Conservation (phyloP, 2,888 invertebrate genomes). For the Amblyjoppa fuscipennis region DNA sequence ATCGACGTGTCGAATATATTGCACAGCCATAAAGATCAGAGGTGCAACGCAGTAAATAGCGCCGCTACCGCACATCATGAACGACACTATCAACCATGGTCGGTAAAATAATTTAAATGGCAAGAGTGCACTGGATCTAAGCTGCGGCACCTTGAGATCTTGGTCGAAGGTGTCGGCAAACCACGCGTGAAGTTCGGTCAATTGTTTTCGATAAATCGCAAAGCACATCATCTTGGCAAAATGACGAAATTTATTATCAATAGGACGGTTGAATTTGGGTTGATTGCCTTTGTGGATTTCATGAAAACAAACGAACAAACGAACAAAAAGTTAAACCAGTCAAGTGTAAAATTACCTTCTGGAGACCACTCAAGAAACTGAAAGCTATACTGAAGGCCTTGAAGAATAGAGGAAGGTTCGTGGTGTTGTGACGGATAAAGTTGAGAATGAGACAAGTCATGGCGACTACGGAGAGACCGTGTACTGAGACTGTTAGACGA, state of each 20-base stretch:
- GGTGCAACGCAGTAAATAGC: constrained; percentile 26
- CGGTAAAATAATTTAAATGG: constrained; percentile 13
- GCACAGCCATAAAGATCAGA: constrained; percentile 40
- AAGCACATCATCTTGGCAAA: constrained; percentile 38
- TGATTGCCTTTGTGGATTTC: no score
- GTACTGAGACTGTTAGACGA: constrained; percentile 18
- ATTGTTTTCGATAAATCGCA: constrained; percentile 32
- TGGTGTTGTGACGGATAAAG: neutral
- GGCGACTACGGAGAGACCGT: neutral
- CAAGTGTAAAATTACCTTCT: neutral
- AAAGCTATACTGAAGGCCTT: neutral
- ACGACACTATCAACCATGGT: constrained; percentile 9
- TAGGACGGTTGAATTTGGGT: no score
- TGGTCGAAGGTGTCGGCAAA: constrained; percentile 34
- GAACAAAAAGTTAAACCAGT: neutral
- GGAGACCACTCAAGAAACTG: neutral
- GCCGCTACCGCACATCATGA: neutral
- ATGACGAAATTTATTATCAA: neutral
- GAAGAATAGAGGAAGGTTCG: neutral
- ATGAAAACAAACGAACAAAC: neutral
- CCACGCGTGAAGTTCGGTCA: constrained; percentile 33
- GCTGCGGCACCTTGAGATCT: constrained; percentile 7
- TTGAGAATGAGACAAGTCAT: constrained; percentile 9
- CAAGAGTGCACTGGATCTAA: constrained; percentile 19
- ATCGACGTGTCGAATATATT: constrained; percentile 36